Conservation (phyloP, 2,797 vertebrate genomes). For the Cephalopachus bancanus region DNA sequence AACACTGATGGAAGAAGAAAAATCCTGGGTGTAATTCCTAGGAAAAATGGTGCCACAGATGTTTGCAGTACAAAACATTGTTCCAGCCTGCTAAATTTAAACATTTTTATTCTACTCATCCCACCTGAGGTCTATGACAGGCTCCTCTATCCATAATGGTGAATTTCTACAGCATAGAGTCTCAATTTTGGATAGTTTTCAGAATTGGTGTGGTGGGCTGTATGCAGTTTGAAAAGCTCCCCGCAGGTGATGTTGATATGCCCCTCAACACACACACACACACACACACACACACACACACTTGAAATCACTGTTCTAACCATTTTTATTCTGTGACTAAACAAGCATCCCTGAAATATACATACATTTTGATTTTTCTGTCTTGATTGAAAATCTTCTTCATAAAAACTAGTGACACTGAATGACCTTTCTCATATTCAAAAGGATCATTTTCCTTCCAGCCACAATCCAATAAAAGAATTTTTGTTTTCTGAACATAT, state of each 20-base stretch:
- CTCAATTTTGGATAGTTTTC: slow-evolving; percentile 19
- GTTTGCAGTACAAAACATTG: slow-evolving; percentile 11
- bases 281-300: neutral
- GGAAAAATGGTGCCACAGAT: slow-evolving; percentile 27
- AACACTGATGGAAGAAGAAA: neutral
- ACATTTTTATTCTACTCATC: slow-evolving; percentile 20
- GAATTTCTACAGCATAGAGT: neutral
- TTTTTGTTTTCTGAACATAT: slow-evolving; percentile 76
- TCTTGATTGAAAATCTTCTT: slow-evolving; percentile 74
- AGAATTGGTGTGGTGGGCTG: neutral
- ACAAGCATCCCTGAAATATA: slow-evolving; percentile 30
- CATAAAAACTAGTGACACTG: slow-evolving; percentile 61
- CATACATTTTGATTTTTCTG: slow-evolving; percentile 60
- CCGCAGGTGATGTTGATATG: neutral
- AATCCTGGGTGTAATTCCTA: slow-evolving; percentile 50
- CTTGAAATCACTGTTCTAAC: slow-evolving; percentile 34
- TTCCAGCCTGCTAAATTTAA: slow-evolving; percentile 20
- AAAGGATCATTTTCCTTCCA: slow-evolving; percentile 64
- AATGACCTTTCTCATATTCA: slow-evolving; percentile 71
- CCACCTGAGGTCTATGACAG: neutral
- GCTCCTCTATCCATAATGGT: neutral
- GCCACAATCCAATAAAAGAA: slow-evolving; percentile 65
- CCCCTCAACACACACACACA: no score
- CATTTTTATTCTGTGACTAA: slow-evolving; percentile 65
- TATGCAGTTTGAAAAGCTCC: slow-evolving; percentile 8